phyloP scores from a whole-genome alignment of 2,113 vertebrate genomes.

The Ariopsis seemanni region DNA sequence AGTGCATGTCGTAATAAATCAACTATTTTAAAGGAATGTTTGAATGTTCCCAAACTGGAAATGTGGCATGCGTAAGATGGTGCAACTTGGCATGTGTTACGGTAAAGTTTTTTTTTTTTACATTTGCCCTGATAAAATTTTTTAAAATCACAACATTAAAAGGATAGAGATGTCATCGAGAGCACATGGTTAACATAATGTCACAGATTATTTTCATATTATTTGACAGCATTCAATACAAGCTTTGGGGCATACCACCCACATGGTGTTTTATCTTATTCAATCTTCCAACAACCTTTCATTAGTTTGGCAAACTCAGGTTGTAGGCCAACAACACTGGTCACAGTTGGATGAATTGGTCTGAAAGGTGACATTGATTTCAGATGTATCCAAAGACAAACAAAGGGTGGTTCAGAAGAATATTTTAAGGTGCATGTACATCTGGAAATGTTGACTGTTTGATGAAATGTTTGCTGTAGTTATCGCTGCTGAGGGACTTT shows the following conservation, averaged over 20 bases:
- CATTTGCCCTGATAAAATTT: background rate
- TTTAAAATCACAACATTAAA: background rate
- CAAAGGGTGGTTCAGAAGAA: background rate
- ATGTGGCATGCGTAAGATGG: background rate
- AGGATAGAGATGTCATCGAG: background rate
- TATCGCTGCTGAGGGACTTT: background rate
- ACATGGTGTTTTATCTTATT: background rate
- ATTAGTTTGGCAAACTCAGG: background rate
- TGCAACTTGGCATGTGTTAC: background rate
- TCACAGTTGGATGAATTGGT: background rate
- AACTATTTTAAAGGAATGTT: slow-evolving; percentile 4
- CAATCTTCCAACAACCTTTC: background rate
- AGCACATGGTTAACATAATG: background rate
- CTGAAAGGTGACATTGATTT: background rate
- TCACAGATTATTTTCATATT: background rate
- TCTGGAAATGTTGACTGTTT: background rate
- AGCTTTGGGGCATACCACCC: background rate
- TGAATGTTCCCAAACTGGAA: slow-evolving; percentile 39
- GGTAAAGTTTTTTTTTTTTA: background rate
- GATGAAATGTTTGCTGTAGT: background rate
- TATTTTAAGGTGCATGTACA: background rate
- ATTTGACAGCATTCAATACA: background rate
- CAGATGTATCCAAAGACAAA: background rate
- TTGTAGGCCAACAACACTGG: background rate
- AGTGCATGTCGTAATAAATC: background rate